Base-by-base conservation (phyloP, 1,140 invertebrate species). In the Saccostrea echinata region DNA sequence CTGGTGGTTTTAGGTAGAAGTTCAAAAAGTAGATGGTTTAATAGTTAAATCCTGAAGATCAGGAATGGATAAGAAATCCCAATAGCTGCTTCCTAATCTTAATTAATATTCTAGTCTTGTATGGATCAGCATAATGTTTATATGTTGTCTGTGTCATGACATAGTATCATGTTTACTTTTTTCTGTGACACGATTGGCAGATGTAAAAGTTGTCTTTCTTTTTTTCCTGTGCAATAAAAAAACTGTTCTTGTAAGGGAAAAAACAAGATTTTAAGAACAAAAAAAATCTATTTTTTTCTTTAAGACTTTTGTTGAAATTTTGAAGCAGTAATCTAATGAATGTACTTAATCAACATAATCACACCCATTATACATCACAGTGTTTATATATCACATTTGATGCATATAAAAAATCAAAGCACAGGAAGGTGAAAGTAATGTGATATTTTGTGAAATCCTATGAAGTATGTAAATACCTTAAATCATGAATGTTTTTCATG, bases 381-480 rank as follows among this genome's bases (percentile, higher is more conserved):
- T 76, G 68, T 76, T 76, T 27, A 18, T 76, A 33, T 76, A 33
- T 33, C 16, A 18, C 68, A 76, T 76, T 30, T 24, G 68, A 33
- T 27, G 16, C 8, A 24, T 76, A 76, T 27, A 76, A 27, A 76
- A n/a, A 27, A 76, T 76, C 30, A 76, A 61, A 76, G 68, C 68
- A 76, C 68, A 76, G 68, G 68, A 76, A 76, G 4, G 30, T 43
- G 21, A 64, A 18, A 16, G 68, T 76, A 11, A 76, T 76, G 68
- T 76, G 68, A 76, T 76, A 76, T 76, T 76, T 76, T 76, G 68
- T 76, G 68, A 76, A 76, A 76, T 76, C 68, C 68, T 76, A 76
- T 76, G 55, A 27, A 76, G 68, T 76, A 76, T 76, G 68, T 76
- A 76, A 76, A 76, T 76, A 76, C 68, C 68, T 76, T 33, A 27